These are phyloP conservation scores for Liparis tanakae DNA, from an alignment of 2,797 vertebrate genomes.

Conservation along the genomic window DNA sequence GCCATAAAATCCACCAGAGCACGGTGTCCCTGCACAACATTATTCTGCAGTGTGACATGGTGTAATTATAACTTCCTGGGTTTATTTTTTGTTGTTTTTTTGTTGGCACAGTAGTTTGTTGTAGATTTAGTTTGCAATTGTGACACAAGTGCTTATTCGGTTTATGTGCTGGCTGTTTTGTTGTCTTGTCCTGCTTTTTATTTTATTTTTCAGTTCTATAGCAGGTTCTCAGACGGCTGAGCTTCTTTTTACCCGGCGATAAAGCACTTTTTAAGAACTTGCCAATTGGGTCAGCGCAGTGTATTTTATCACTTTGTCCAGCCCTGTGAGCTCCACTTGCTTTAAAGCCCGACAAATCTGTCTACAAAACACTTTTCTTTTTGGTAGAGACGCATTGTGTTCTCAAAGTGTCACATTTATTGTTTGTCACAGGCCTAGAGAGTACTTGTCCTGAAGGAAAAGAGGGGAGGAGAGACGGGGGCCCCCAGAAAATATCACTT, in stretches of 20 bases:
- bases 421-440: constrained; percentile 60
- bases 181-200: background rate
- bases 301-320: constrained; percentile 70
- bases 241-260: constrained; percentile 39
- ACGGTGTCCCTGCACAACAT: constrained; percentile 12
- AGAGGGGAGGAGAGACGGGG: background rate
- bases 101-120: constrained; percentile 28
- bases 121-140: constrained; percentile 39
- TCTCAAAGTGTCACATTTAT: constrained; percentile 66
- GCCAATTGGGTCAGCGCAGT: constrained; percentile 67
- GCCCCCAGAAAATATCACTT: constrained; percentile 43
- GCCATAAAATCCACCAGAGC: constrained; percentile 40
- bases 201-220: constrained; percentile 1
- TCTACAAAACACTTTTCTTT: constrained; percentile 52
- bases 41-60: constrained; percentile 37
- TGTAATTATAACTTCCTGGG: constrained; percentile 51
- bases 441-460: constrained; percentile 24
- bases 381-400: constrained; percentile 55
- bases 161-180: constrained; percentile 28
- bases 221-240: constrained; percentile 13
- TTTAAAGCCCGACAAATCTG: constrained; percentile 64
- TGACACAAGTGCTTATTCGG: constrained; percentile 43
- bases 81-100: constrained; percentile 42
- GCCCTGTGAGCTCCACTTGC: constrained; percentile 42
- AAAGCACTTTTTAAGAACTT: constrained; percentile 52